Evolutionary conservation across 2,797 vertebrate genomes (phyloP).

Genomic region (Scolopax bukidnonensis): DNA sequence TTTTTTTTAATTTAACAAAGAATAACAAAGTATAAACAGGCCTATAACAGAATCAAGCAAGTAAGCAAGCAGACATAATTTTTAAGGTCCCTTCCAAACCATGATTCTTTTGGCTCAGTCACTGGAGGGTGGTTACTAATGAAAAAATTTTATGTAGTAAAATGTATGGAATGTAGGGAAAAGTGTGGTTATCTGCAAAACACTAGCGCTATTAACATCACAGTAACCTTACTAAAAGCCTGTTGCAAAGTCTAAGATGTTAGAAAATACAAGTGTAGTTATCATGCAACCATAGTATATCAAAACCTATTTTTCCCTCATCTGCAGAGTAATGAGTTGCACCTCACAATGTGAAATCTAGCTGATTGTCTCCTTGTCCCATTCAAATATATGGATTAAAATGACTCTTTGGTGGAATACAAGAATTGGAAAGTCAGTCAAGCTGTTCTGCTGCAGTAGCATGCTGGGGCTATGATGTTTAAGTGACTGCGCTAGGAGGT

Average conservation of each 20-base stretch:
- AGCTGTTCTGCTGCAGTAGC: background rate
- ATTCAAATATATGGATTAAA: background rate
- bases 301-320: background rate
- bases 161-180: no score
- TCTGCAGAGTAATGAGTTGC: background rate
- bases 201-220: background rate
- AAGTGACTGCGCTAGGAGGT: background rate
- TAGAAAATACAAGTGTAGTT: background rate
- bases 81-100: background rate
- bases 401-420: background rate
- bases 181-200: background rate
- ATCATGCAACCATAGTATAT: background rate
- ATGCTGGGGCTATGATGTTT: background rate
- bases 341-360: background rate
- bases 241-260: background rate
- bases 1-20: background rate
- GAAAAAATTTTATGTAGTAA: background rate
- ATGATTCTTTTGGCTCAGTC: background rate
- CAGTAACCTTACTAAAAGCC: background rate
- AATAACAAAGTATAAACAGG: background rate
- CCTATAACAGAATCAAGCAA: background rate
- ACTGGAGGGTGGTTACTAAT: background rate
- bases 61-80: background rate
- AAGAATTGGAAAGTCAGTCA: background rate
- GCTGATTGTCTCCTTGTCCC: background rate